Percentiles rank a stretch among this genome's conserved stretches.
Conservation (phyloP, 1,140 invertebrate species). For the Triops longicaudatus region DNA sequence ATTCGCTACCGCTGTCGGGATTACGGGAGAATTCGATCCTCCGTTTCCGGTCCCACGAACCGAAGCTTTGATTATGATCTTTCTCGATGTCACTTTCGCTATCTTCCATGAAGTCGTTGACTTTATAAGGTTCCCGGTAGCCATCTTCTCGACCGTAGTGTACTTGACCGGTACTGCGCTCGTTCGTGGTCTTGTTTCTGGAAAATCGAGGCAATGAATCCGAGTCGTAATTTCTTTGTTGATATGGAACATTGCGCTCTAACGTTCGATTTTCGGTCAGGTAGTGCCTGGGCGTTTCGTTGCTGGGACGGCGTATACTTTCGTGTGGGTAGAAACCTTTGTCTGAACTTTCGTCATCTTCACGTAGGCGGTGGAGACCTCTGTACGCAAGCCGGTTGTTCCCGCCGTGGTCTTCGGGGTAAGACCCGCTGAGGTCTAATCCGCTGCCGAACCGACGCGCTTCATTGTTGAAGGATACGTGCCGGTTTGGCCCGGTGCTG, state of each 20-base stretch:
- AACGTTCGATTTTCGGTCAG: background rate
- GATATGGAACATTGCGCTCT: background rate
- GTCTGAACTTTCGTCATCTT: background rate
- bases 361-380: background rate
- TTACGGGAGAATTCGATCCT: background rate
- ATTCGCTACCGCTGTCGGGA: background rate
- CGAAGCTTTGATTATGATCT: background rate
- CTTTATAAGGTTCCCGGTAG: background rate
- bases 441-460: background rate
- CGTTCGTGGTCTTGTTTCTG: background rate
- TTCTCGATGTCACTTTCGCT: background rate
- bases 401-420: background rate
- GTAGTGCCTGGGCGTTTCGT: background rate
- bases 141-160: background rate
- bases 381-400: background rate
- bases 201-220: background rate
- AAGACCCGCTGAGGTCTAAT: background rate
- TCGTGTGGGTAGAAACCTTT: background rate
- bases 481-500: background rate
- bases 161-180: background rate
- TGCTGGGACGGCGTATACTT: background rate
- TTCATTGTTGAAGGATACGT: slow-evolving; percentile 1
- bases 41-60: background rate
- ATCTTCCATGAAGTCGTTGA: background rate
- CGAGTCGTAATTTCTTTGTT: background rate